These are phyloP conservation scores for Serilophus lunatus DNA, from an alignment of 2,113 vertebrate genomes.

Conservation along the genomic window DNA sequence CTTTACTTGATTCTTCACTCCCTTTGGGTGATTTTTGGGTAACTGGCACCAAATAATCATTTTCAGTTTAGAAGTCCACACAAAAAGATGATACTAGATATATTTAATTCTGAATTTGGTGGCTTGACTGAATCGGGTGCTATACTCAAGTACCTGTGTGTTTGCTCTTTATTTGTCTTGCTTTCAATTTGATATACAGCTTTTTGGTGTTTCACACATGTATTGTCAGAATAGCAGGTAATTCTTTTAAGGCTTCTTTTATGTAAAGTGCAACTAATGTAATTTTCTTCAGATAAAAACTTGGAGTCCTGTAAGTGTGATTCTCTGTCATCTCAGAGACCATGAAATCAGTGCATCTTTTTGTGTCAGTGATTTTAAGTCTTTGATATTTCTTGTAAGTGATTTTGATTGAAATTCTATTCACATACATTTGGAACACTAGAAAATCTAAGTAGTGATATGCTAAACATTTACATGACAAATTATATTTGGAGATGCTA, in stretches of 20 bases:
- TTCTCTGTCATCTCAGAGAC: neutral
- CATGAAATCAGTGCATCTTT: neutral
- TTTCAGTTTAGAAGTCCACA: neutral
- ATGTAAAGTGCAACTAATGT: neutral
- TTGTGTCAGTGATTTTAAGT: neutral
- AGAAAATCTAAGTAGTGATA: neutral
- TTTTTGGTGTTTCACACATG: neutral
- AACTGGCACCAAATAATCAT: neutral
- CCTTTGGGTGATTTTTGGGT: neutral
- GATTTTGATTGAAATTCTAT: neutral
- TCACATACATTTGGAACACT: neutral
- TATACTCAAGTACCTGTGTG: rapidly evolving
- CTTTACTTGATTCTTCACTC: neutral
- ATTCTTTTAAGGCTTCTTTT: neutral
- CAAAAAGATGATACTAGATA: neutral
- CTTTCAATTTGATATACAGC: neutral
- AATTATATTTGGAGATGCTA: neutral
- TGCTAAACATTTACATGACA: neutral
- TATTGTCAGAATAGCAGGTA: neutral
- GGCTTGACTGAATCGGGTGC: neutral
- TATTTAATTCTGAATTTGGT: neutral
- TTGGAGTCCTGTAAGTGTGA: neutral
- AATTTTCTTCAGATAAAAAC: neutral
- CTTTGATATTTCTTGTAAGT: neutral
- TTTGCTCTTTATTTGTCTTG: neutral